Percentiles rank a stretch among this genome's conserved stretches.
Evolutionary conservation across 2,888 invertebrate genomes (phyloP).

Genomic region (Pseudococcus jackbeardsleyi): DNA sequence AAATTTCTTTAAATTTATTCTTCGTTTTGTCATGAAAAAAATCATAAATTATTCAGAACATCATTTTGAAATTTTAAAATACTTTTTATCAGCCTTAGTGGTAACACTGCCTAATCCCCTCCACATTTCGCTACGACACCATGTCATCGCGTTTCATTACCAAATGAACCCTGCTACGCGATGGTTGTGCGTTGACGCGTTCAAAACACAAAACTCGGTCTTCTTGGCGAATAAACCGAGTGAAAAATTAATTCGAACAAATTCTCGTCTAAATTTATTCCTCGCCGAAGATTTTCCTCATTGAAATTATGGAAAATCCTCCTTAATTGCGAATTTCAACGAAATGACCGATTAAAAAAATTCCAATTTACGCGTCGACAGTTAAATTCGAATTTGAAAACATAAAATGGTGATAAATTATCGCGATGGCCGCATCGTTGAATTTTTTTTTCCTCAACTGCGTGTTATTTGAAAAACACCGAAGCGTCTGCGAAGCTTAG

Average conservation of each 20-base stretch:
- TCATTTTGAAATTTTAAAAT: too few species aligned
- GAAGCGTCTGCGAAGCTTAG: not conserved
- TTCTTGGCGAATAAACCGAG: not conserved
- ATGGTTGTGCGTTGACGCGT: not conserved
- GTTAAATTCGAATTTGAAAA: constrained; percentile 5
- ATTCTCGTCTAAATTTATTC: not conserved
- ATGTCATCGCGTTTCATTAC: not conserved
- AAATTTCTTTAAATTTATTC: too few species aligned
- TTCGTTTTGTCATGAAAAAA: too few species aligned
- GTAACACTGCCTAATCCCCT: not conserved
- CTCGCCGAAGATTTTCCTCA: not conserved
- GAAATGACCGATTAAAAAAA: not conserved
- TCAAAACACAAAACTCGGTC: not conserved
- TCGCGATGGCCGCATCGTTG: not conserved
- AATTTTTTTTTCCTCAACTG: not conserved
- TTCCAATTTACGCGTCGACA: not conserved
- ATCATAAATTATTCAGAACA: too few species aligned
- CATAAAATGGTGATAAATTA: not conserved
- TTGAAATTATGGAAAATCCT: not conserved
- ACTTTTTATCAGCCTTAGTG: too few species aligned
- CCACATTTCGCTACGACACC: not conserved
- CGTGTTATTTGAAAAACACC: not conserved
- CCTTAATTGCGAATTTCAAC: not conserved
- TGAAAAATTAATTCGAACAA: not conserved
- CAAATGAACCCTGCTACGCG: not conserved